Evolutionary conservation across 2,113 vertebrate species (phyloP).

Genomic region (Oostethus manadensis): DNA sequence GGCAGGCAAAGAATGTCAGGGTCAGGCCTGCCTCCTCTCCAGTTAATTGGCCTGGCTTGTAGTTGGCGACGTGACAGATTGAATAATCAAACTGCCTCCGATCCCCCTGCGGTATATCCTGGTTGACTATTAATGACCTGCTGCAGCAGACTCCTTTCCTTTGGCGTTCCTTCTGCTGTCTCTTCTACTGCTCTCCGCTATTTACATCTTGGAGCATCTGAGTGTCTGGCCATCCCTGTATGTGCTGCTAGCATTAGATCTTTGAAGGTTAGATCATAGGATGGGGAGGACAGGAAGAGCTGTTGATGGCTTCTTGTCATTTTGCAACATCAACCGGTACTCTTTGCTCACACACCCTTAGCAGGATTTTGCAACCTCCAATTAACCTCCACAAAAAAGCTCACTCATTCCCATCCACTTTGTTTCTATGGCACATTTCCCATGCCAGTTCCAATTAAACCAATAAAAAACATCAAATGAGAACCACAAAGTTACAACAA

Average conservation of each 20-base stretch:
- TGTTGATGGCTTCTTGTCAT: too few relatives aligned
- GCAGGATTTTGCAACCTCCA: too few relatives aligned
- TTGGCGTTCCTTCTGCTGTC: slow-evolving; percentile 20
- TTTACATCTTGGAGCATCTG: slow-evolving; percentile 32
- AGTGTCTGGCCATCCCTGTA: slow-evolving; percentile 19
- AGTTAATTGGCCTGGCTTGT: slow-evolving; percentile 69
- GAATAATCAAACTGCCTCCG: slow-evolving; percentile 70
- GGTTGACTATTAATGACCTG: slow-evolving; percentile 70
- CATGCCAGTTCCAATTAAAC: too few relatives aligned
- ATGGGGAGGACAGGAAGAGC: too few relatives aligned
- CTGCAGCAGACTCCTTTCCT: slow-evolving; percentile 40
- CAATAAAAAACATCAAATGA: too few relatives aligned
- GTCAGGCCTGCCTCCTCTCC: slow-evolving; percentile 64
- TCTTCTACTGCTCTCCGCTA: slow-evolving; percentile 4
- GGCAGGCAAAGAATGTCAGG: slow-evolving; percentile 36
- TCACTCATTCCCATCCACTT: too few relatives aligned
- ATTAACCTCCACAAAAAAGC: too few relatives aligned
- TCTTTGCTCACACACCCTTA: too few relatives aligned
- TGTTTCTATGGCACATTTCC: too few relatives aligned
- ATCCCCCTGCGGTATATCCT: slow-evolving; percentile 58
- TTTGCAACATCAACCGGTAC: too few relatives aligned
- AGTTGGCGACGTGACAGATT: slow-evolving; percentile 65
- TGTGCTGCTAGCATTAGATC: slow-evolving; percentile 20
- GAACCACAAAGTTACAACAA: too few relatives aligned
- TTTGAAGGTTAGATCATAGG: slow-evolving; percentile 12